These are phyloP conservation scores for Astreopora myriophthalma DNA, from an alignment of 64 coral and sea anemone genomes.

Conservation along the genomic window DNA sequence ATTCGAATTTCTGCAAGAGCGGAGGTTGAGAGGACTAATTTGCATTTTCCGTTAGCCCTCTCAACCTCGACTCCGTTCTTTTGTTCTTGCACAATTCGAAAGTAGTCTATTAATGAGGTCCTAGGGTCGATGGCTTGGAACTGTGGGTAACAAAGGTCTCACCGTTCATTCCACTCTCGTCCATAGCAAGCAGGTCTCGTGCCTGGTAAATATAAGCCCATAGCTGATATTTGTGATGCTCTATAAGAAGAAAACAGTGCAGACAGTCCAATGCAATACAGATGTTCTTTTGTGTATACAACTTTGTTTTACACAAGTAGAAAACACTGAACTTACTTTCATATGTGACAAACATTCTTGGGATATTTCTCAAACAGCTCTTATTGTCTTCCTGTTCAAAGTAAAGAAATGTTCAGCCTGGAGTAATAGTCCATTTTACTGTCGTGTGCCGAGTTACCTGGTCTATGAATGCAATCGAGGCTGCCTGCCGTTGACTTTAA, in stretches of 20 bases:
- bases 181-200: constrained; percentile 62
- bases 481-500: too few relatives aligned
- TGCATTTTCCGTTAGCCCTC: too few relatives aligned
- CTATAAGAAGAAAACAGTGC: not conserved
- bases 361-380: constrained; percentile 28
- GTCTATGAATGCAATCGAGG: too few relatives aligned
- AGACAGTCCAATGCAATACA: too few relatives aligned
- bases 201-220: constrained; percentile 76
- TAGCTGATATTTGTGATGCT: constrained; percentile 62
- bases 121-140: not conserved
- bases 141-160: not conserved
- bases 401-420: not conserved
- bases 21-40: too few relatives aligned
- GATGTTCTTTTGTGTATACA: not conserved
- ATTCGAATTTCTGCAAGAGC: too few relatives aligned
- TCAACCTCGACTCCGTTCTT: too few relatives aligned
- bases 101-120: too few relatives aligned
- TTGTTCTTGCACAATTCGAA: too few relatives aligned
- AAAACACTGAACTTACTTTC: not conserved
- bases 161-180: constrained; percentile 79
- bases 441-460: too few relatives aligned
- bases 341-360: constrained; percentile 23
- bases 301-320: not conserved
- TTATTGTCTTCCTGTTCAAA: constrained; percentile 10
- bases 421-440: not conserved